Evolutionary conservation across 1,140 invertebrate genomes (phyloP), one percentile per base, ranked within the genome.

Genomic region (Eupeodes corollae): DNA sequence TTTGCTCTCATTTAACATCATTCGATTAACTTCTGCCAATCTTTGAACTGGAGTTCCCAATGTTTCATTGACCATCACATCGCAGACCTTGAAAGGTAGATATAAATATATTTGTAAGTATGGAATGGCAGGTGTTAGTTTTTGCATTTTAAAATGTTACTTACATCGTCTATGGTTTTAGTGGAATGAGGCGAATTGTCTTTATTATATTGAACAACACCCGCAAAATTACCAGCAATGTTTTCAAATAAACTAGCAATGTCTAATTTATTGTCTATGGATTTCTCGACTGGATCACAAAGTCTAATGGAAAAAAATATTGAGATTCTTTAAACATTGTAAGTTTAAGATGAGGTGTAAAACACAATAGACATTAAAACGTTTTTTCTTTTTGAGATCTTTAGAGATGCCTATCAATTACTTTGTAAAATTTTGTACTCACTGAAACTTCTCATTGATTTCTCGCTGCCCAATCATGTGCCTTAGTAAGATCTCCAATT

Each of bases 121-220:
- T n/a, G n/a, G n/a, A n/a, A n/a, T n/a, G n/a, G n/a, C n/a, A 26
- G 8, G 8, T 11, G 18, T 44, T 30, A 2, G 32, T 44, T 2
- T 14, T 14, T 14, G 77, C 66, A 41, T 13, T 6, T 0, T 1
- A 11, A 10, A 14, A 15, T 73, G 12, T 26, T 31, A 30, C 32
- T 13, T 49, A 67, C 63, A 10, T 66, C 77, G 57, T 91, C 83
- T 26, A 95, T 86, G 1, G 89, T 92, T 2, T 91, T 75, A 50
- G 82, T 84, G 11, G 74, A 76, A 31, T 80, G 58, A 73, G 79
- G 75, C 38, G 91, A 73, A 67, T 96, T 95, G 57, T 95, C 92
- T 66, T 91, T 88, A 63, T 95, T 97, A 65, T 97, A 96, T 57
- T 97, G 92, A 0, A 94, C 91, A 42, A 95, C 76, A 33, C 82